These are phyloP conservation scores for Oreochromis spilurus DNA, from an alignment of 2,113 vertebrate genomes.

Conservation along the genomic window DNA sequence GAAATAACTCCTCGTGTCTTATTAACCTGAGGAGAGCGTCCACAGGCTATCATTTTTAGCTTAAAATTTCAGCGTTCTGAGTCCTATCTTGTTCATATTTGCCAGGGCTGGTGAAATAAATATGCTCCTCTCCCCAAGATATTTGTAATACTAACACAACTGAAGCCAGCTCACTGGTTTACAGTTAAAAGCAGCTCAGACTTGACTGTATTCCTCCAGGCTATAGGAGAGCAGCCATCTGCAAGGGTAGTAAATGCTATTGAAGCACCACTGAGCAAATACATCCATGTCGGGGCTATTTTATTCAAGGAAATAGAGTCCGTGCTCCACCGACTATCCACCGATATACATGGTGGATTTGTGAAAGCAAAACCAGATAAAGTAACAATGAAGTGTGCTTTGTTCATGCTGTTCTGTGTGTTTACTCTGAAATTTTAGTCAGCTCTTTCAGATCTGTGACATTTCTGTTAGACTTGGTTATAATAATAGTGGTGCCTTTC, in stretches of 20 bases:
- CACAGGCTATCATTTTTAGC: neutral
- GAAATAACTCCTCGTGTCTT: neutral
- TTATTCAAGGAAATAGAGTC: slow-evolving; percentile 65
- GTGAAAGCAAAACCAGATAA: neutral
- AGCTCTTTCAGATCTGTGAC: neutral
- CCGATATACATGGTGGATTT: slow-evolving; percentile 4
- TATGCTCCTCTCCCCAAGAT: slow-evolving; percentile 2
- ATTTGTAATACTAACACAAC: slow-evolving; percentile 51
- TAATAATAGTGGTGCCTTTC: neutral
- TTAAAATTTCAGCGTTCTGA: neutral
- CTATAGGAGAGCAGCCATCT: slow-evolving; percentile 60
- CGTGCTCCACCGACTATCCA: slow-evolving; percentile 43
- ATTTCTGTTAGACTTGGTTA: neutral
- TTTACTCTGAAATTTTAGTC: neutral
- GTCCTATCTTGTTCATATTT: neutral
- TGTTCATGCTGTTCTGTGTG: neutral
- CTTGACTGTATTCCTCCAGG: slow-evolving; percentile 50
- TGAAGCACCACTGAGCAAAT: slow-evolving; percentile 72
- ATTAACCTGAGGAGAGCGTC: neutral
- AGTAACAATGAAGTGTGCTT: neutral
- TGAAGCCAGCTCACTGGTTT: slow-evolving; percentile 48
- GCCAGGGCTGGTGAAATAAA: neutral
- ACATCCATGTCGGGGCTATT: slow-evolving; percentile 64
- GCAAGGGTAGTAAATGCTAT: slow-evolving; percentile 65
- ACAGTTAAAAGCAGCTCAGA: slow-evolving; percentile 53